A percentile compares a stretch with the other conserved stretches of the same genome.
Conservation (phyloP, 2,113 vertebrate species). For the Vombatus ursinus region DNA sequence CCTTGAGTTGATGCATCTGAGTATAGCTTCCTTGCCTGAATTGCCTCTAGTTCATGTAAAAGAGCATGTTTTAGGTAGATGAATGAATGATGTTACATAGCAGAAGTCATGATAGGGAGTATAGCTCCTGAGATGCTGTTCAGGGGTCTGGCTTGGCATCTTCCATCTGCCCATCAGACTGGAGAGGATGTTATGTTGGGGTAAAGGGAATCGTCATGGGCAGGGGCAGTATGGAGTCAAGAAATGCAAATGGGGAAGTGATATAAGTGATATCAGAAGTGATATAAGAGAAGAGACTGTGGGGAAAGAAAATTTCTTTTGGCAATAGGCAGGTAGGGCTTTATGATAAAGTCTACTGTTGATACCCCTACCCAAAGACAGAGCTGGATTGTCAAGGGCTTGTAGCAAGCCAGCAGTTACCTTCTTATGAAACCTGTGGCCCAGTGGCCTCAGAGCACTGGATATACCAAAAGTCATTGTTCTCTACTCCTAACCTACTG, state of each 20-base stretch:
- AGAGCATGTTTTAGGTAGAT: not conserved
- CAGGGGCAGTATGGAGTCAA: not conserved
- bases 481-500: not conserved
- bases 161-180: not conserved
- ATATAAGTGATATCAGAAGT: not conserved
- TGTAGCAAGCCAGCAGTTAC: not conserved
- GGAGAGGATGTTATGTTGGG: not conserved
- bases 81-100: not conserved
- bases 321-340: not conserved
- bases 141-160: not conserved
- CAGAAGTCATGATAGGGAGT: not conserved
- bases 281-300: not conserved
- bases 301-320: not conserved
- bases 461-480: not conserved
- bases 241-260: not conserved
- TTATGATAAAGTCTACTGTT: not conserved
- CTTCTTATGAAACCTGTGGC: not conserved
- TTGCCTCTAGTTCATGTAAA: not conserved
- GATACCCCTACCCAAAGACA: not conserved
- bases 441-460: not conserved
- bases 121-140: not conserved
- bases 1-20: not conserved
- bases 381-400: not conserved
- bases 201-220: not conserved
- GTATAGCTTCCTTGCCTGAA: not conserved